Evolutionary conservation across 2,888 invertebrate species (phyloP).

Genomic region (Calliphora vomitoria): DNA sequence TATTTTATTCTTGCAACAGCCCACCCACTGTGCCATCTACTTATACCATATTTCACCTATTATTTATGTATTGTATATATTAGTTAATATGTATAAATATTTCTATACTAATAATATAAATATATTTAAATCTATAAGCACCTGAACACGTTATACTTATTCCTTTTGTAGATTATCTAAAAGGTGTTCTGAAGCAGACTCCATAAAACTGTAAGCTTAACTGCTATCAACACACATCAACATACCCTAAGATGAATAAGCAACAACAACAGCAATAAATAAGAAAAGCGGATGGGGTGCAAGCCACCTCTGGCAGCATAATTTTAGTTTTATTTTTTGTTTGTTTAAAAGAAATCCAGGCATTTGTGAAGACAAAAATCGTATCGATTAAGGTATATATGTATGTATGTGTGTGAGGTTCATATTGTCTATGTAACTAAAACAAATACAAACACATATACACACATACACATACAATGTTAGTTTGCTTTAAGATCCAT

Average conservation of each 20-base stretch:
- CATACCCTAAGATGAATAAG: background rate
- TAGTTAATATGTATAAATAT: background rate
- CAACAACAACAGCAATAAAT: background rate
- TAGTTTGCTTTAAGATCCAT: background rate
- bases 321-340: conserved; percentile 7
- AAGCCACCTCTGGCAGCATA: conserved; percentile 33
- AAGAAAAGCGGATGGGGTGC: background rate
- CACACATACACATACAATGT: background rate
- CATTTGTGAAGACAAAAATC: background rate
- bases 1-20: too few species aligned
- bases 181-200: background rate
- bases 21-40: background rate
- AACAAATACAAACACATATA: background rate
- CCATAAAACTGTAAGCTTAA: background rate
- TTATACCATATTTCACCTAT: background rate
- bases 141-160: background rate
- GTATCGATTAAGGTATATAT: conserved; percentile 16
- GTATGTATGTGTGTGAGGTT: background rate
- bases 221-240: background rate
- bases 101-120: background rate
- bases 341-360: background rate
- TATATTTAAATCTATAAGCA: background rate
- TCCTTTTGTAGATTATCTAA: conserved; percentile 3
- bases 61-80: background rate
- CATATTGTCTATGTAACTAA: background rate